These are phyloP conservation scores for Ruditapes philippinarum DNA, from an alignment of 1,140 invertebrate species.

Conservation along the genomic window DNA sequence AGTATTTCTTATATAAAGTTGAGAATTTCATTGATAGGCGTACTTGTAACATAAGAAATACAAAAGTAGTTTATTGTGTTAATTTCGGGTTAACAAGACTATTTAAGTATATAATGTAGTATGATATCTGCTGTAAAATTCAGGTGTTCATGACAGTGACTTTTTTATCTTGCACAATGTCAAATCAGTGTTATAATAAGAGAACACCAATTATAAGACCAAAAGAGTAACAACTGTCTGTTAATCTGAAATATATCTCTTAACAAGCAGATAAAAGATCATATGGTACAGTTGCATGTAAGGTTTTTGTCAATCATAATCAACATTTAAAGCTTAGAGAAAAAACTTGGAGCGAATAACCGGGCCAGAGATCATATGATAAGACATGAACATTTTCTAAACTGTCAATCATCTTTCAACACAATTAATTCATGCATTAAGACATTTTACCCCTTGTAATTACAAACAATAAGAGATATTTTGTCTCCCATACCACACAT, in stretches of 20 bases:
- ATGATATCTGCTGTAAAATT: neutral
- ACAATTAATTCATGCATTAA: neutral
- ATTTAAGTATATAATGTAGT: neutral
- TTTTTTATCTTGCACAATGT: slow-evolving; percentile 19
- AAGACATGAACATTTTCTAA: neutral
- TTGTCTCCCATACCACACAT: neutral
- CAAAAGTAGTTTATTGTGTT: neutral
- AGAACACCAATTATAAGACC: neutral
- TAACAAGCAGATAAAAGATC: slow-evolving; percentile 13
- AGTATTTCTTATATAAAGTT: neutral
- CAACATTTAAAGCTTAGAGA: neutral
- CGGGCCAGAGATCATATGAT: slow-evolving; percentile 12
- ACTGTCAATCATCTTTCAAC: slow-evolving; percentile 13
- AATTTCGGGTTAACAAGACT: neutral
- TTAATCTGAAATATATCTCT: neutral
- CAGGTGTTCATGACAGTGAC: slow-evolving; percentile 23
- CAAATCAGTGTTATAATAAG: neutral
- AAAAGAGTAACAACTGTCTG: neutral
- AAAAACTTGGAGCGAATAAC: neutral
- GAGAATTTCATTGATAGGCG: neutral
- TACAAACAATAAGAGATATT: slow-evolving; percentile 3
- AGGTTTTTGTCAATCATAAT: slow-evolving; percentile 4
- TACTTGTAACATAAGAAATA: neutral
- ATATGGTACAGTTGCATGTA: neutral
- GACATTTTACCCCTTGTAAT: neutral